These are phyloP conservation scores for Nyleta sp. DNA, from an alignment of 2,888 invertebrate genomes.

Conservation along the genomic window DNA sequence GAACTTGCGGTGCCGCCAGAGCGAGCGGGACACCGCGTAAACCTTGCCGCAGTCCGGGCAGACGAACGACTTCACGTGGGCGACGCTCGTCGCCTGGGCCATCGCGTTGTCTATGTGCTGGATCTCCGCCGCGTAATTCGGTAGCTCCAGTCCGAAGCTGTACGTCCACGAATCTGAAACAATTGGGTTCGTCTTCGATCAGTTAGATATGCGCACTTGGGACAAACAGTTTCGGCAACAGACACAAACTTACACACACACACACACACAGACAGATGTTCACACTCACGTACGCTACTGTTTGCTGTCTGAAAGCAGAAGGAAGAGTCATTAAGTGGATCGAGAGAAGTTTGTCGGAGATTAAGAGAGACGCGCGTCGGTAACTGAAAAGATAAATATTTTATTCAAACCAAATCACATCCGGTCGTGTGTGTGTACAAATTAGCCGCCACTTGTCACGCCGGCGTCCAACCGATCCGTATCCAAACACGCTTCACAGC, in stretches of 20 bases:
- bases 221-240: no score
- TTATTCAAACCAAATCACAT: conserved; percentile 49
- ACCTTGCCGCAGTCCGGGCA: conserved; percentile 77
- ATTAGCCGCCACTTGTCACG: no score
- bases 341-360: no score
- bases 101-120: conserved; percentile 26
- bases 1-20: conserved; percentile 78
- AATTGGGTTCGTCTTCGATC: conserved; percentile 16
- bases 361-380: conserved; percentile 25
- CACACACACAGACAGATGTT: no score
- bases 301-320: conserved; percentile 22
- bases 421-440: not conserved
- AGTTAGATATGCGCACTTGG: conserved; percentile 4
- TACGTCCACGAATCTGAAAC: conserved; percentile 56
- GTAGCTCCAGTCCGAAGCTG: conserved; percentile 20
- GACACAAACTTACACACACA: no score
- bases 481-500: conserved; percentile 16
- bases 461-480: no score
- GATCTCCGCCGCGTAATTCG: conserved; percentile 33
- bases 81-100: conserved; percentile 5
- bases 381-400: conserved; percentile 49
- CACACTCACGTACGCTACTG: no score
- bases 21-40: conserved; percentile 76
- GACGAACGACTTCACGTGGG: conserved; percentile 60
- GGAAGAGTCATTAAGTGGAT: conserved; percentile 12